Conservation (phyloP, 2,888 invertebrate species). For the Eristalis tenax region DNA sequence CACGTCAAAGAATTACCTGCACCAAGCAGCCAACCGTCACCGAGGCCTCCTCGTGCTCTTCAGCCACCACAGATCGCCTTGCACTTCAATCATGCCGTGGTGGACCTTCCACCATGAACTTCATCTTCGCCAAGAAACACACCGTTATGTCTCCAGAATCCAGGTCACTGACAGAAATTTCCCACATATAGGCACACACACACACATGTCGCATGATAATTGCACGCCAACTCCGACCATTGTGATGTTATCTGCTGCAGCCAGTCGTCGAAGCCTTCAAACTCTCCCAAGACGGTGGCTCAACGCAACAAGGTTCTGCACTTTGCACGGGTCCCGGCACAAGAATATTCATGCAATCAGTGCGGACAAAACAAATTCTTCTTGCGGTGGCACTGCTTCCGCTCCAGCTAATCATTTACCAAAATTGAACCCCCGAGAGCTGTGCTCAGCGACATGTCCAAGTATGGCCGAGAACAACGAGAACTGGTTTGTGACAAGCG, state of each 20-base stretch:
- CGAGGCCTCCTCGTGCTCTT: not conserved
- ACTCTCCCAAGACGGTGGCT: slow-evolving; percentile 4
- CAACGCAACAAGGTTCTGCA: slow-evolving; percentile 3
- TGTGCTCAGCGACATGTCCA: slow-evolving; percentile 20
- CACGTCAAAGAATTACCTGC: not conserved
- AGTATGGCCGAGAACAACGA: slow-evolving; percentile 44
- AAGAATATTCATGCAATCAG: not conserved
- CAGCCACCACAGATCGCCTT: not conserved
- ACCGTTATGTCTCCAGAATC: slow-evolving; percentile 48
- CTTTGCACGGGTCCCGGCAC: not conserved
- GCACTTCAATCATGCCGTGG: not conserved
- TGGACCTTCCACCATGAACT: slow-evolving; percentile 52
- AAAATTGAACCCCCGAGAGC: slow-evolving; percentile 57
- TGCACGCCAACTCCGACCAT: slow-evolving; percentile 38
- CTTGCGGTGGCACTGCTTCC: slow-evolving; percentile 23
- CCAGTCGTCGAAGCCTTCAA: slow-evolving; percentile 33
- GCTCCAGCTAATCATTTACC: slow-evolving; percentile 55
- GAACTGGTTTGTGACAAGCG: slow-evolving; percentile 46
- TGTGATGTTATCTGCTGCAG: slow-evolving; percentile 22
- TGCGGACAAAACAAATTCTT: not conserved
- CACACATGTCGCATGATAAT: slow-evolving; percentile 25
- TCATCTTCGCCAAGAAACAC: not conserved
- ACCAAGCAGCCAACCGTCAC: not conserved
- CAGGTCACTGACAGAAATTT: slow-evolving; percentile 47
- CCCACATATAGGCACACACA: slow-evolving; percentile 10